A percentile compares a stretch with the other conserved stretches of the same genome.
phyloP scores from a whole-genome alignment of 2,113 vertebrate genomes.

The Poicephalus gulielmi region DNA sequence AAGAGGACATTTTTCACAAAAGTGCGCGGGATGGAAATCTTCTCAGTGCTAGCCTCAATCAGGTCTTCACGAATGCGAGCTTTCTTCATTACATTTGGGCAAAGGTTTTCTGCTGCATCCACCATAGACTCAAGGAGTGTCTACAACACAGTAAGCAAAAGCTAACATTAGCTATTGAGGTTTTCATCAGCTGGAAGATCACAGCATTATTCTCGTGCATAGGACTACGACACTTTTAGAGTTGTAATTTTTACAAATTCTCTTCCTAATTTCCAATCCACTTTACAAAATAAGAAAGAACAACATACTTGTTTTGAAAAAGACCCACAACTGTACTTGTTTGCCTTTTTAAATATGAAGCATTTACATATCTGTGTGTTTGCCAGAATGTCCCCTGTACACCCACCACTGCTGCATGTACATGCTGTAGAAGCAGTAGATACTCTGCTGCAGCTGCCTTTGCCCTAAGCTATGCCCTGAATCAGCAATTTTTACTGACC shows the following conservation, averaged over 20 bases:
- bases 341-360: neutral
- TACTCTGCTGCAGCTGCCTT: neutral
- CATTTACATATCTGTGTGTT: neutral
- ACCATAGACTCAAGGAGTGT: slow-evolving; percentile 91
- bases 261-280: neutral
- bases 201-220: neutral
- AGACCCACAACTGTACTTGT: neutral
- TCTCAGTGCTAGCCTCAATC: slow-evolving; percentile 86
- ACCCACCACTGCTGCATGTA: neutral
- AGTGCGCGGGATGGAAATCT: slow-evolving; percentile 90
- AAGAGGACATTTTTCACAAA: slow-evolving; percentile 95
- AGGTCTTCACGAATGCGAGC: slow-evolving; percentile 86
- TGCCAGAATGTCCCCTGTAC: neutral
- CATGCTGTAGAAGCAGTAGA: neutral
- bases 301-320: neutral
- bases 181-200: neutral
- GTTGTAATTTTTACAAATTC: neutral
- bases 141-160: slow-evolving; percentile 69
- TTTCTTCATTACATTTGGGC: slow-evolving; percentile 92
- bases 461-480: neutral
- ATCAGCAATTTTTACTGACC: neutral
- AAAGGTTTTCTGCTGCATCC: slow-evolving; percentile 88
- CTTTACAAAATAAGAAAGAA: neutral
- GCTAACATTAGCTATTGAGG: neutral
- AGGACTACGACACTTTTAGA: neutral